phyloP scores from a whole-genome alignment of 2,888 invertebrate species.

The Caenorhabditis becei region DNA sequence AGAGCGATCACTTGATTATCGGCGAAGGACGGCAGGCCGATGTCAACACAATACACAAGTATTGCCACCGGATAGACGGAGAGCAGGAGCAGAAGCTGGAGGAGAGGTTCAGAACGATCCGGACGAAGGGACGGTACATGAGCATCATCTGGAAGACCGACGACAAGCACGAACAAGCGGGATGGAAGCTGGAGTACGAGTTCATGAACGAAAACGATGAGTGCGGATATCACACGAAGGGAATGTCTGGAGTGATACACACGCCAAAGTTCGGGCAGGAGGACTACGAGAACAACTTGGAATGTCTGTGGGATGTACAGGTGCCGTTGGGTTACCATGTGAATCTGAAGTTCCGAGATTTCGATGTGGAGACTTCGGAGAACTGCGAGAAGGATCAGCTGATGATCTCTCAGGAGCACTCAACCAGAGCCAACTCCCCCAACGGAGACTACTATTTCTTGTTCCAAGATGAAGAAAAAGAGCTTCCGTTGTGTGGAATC shows the following conservation, averaged over 20 bases:
- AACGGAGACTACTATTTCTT: constrained; percentile 77
- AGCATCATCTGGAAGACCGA: constrained; percentile 73
- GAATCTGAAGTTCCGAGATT: constrained; percentile 67
- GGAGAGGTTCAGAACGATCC: constrained; percentile 49
- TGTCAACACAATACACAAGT: constrained; percentile 52
- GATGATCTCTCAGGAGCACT: constrained; percentile 76
- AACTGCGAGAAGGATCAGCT: constrained; percentile 74
- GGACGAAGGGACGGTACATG: constrained; percentile 52
- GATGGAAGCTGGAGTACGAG: constrained; percentile 75
- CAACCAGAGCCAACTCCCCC: constrained; percentile 74
- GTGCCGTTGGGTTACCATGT: constrained; percentile 77
- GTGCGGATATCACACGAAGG: constrained; percentile 75
- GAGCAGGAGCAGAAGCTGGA: constrained; percentile 36
- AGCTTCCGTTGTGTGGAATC: constrained; percentile 70
- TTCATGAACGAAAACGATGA: constrained; percentile 68
- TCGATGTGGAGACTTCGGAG: constrained; percentile 72
- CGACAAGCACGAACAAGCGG: constrained; percentile 50
- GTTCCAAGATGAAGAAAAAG: constrained; percentile 75
- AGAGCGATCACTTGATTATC: constrained; percentile 59
- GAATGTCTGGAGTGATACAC: constrained; percentile 70
- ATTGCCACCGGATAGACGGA: constrained; percentile 51
- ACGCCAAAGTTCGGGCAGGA: constrained; percentile 68
- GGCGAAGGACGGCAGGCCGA: constrained; percentile 63
- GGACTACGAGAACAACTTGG: constrained; percentile 71
- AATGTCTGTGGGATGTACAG: constrained; percentile 79